Conservation (phyloP, 2,113 vertebrate genomes). For the Calidris pugnax region DNA sequence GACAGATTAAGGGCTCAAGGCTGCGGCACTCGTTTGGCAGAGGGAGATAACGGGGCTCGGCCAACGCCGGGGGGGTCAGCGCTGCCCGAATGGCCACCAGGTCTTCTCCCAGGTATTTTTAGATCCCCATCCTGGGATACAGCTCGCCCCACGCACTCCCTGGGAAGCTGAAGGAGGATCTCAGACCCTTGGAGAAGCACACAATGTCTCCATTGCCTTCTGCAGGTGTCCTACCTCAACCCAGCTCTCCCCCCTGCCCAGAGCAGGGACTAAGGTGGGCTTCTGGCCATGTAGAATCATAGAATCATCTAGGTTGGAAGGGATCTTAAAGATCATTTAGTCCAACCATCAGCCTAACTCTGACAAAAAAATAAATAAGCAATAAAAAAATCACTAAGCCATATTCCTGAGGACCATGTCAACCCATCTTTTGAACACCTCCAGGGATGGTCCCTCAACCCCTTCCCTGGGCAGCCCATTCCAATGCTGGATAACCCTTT, state of each 20-base stretch:
- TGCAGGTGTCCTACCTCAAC: background rate
- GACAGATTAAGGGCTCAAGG: background rate
- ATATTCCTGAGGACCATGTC: no score
- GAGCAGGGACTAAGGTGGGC: background rate
- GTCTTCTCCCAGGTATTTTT: background rate
- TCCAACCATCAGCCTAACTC: no score
- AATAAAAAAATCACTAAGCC: no score
- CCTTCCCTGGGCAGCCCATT: no score
- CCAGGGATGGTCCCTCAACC: no score
- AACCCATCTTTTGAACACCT: no score
- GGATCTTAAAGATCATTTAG: no score
- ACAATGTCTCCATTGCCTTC: background rate
- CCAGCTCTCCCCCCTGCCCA: background rate
- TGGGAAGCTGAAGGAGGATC: background rate
- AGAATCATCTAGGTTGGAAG: no score
- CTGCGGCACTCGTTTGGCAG: background rate
- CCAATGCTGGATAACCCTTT: no score
- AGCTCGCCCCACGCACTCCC: background rate
- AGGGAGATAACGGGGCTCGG: conserved; percentile 4
- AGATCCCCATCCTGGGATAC: background rate
- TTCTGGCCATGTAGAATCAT: background rate
- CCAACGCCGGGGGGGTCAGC: background rate
- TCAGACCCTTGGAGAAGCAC: background rate
- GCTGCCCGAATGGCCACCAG: background rate
- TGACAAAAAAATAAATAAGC: no score